Evolutionary conservation across 2,797 vertebrate species (phyloP).

Genomic region (Agapornis canus): DNA sequence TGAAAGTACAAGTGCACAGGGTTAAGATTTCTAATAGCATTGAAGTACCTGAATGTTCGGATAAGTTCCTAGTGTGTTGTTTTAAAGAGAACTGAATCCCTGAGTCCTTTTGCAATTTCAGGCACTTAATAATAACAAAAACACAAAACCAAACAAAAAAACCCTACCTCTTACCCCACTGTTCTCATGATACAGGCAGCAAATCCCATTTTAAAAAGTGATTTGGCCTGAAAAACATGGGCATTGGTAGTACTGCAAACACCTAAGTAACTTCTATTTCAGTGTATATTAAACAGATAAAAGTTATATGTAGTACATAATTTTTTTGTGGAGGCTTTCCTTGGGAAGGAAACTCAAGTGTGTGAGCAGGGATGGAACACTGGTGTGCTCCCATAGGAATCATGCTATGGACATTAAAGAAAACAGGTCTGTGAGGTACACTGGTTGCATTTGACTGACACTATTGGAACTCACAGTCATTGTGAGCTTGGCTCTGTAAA

Average conservation of each 20-base stretch:
- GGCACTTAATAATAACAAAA: neutral
- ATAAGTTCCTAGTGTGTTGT: neutral
- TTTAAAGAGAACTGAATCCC: neutral
- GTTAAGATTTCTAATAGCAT: neutral
- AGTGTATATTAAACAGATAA: neutral
- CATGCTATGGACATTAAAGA: neutral
- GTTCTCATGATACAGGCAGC: neutral
- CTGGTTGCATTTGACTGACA: neutral
- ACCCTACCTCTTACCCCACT: rapidly evolving
- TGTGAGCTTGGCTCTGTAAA: neutral
- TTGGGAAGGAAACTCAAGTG: neutral
- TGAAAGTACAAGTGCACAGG: neutral
- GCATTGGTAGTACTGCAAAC: neutral
- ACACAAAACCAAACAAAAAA: neutral
- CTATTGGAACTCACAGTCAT: neutral
- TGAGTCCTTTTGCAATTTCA: neutral
- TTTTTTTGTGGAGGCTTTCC: neutral
- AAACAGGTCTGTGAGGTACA: rapidly evolving
- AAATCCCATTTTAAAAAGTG: neutral
- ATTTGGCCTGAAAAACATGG: neutral
- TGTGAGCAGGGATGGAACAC: neutral
- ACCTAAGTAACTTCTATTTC: neutral
- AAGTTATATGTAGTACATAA: rapidly evolving
- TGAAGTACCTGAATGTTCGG: neutral
- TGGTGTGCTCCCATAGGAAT: neutral